phyloP scores from a whole-genome alignment of 2,888 invertebrate genomes.

The Coronaproctus castanopsis region DNA sequence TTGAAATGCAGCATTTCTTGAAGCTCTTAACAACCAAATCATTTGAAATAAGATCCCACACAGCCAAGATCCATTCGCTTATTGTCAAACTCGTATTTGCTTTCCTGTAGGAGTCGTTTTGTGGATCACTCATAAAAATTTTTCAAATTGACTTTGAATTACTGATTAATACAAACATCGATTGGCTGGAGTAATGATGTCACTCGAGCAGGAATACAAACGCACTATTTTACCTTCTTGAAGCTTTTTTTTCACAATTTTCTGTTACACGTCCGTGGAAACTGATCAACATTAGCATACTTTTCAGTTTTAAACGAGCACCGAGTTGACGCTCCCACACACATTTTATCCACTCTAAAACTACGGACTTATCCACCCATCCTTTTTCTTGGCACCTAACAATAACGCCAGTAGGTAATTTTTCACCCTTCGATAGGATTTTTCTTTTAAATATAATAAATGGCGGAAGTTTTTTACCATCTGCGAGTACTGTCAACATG shows the following conservation, averaged over 20 bases:
- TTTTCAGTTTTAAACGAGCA: not conserved
- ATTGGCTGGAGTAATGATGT: not conserved
- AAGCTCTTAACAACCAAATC: too few relatives aligned
- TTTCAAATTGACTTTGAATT: not conserved
- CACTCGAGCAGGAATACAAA: not conserved
- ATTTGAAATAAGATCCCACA: too few relatives aligned
- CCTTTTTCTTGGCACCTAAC: not conserved
- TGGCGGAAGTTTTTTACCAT: not conserved
- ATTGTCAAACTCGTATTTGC: too few relatives aligned
- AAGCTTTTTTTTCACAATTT: not conserved
- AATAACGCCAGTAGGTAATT: not conserved
- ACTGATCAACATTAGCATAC: not conserved
- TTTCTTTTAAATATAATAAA: not conserved
- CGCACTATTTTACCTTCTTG: not conserved
- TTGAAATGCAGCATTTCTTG: too few relatives aligned
- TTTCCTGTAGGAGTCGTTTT: too few relatives aligned
- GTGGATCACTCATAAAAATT: too few relatives aligned
- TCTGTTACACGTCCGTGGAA: not conserved
- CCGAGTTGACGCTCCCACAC: not conserved
- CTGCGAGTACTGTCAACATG: not conserved
- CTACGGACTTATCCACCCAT: not conserved
- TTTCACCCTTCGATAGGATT: not conserved
- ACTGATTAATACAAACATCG: not conserved
- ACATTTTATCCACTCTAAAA: not conserved
- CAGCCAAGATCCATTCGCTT: too few relatives aligned